Evolutionary conservation across 2,113 vertebrate species (phyloP).

Genomic region (Cnemophilus loriae): DNA sequence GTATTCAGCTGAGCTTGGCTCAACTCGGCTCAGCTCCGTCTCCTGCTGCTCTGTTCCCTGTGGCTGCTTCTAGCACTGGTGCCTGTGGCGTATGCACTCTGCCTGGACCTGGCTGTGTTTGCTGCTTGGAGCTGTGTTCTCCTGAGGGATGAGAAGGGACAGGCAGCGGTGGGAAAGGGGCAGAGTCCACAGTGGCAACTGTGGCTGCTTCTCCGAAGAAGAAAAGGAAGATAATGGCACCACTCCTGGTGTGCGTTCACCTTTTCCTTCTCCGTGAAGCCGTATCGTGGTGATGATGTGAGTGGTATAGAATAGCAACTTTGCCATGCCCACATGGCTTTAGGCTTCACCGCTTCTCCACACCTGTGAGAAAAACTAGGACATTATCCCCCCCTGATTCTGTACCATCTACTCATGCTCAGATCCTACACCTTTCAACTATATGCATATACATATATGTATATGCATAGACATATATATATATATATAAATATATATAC

Average conservation of each 20-base stretch:
- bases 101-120: neutral
- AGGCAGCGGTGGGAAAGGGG: neutral
- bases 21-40: neutral
- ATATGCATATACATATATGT: neutral
- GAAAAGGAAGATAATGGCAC: neutral
- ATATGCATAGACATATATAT: neutral
- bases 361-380: neutral
- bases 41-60: neutral
- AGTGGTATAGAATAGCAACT: neutral
- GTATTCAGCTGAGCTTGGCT: neutral
- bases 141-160: neutral
- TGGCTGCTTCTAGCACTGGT: neutral
- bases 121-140: neutral
- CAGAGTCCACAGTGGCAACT: neutral
- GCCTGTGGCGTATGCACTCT: neutral
- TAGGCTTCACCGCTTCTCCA: neutral
- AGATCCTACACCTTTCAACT: neutral
- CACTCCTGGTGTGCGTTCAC: neutral
- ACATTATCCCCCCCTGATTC: neutral
- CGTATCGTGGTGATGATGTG: no score
- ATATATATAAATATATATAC: neutral
- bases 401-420: neutral
- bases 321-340: neutral
- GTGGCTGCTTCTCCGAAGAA: neutral
- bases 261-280: neutral